Evolutionary conservation across 2,888 invertebrate species (phyloP), one percentile per base, ranked within the genome.

Genomic region (Sipha maydis): DNA sequence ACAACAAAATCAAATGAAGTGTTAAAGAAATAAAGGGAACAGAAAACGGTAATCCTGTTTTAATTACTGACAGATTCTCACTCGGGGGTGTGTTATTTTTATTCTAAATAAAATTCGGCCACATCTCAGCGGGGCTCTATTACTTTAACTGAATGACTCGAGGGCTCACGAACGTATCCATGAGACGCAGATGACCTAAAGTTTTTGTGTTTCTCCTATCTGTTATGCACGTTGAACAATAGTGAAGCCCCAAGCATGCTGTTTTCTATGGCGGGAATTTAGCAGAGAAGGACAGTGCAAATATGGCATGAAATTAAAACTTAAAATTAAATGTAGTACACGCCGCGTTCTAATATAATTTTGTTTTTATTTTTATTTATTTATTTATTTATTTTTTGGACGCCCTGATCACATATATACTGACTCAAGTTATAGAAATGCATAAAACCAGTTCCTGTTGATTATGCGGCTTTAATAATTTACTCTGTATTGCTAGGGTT

Each of bases 41-140:
- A 79, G 79, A 86, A 79, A 86, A 86, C 86, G 79, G 86, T 86
- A 86, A 86, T 86, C 86, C 79, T 79, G 86, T 86, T 86, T 86
- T 86, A 86, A 86, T 86, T 86, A 86, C 86, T n/a, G 73, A 56
- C 79, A 38, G 31, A 88, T 73, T 73, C 73, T 11, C 80, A 82
- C 86, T 88, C 86, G 86, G 86, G 86, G 86, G 80, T 88, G 86
- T 80, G 80, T 80, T 88, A 75, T 73, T 88, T 79, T 88, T 69
- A 54, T 88, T 80, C 34, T 17, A 73, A 86, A 61, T 25, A 61
- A 80, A 88, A 88, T 80, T 75, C 86, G 86, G 86, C 86, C 86
- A 88, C 75, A 71, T 80, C 86, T 25, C 86, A 79, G 86, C 86
- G 80, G 86, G 86, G 56, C 3, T 69, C 71, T 28, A 73, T 86